These are phyloP conservation scores for Lepilemur ruficaudatus DNA, from an alignment of 2,797 vertebrate species.

Conservation along the genomic window DNA sequence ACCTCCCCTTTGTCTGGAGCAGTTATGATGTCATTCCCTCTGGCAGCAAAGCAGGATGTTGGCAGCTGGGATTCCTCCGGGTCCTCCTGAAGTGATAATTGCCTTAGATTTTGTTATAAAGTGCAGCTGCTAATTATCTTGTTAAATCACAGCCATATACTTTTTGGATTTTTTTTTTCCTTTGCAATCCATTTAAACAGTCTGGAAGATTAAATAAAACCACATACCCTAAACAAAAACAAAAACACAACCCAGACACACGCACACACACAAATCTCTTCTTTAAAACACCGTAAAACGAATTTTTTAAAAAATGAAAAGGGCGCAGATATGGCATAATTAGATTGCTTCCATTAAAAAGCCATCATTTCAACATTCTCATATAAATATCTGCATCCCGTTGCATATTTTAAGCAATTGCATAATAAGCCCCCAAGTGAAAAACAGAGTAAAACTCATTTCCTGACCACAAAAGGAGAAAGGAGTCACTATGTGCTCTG, in stretches of 20 bases:
- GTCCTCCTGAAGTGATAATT: constrained; percentile 81
- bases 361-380: constrained; percentile 81
- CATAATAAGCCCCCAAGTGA: constrained; percentile 72
- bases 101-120: constrained; percentile 81
- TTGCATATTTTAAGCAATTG: constrained; percentile 71
- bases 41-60: constrained; percentile 80
- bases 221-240: constrained; percentile 76
- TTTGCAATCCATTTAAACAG: constrained; percentile 77
- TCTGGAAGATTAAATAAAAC: constrained; percentile 78
- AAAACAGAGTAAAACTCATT: constrained; percentile 70
- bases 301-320: constrained; percentile 55
- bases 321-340: constrained; percentile 67
- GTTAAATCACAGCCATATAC: constrained; percentile 80
- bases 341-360: constrained; percentile 80
- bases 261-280: neutral
- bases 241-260: constrained; percentile 61
- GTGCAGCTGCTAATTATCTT: constrained; percentile 81
- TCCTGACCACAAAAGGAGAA: constrained; percentile 74
- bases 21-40: constrained; percentile 79
- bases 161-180: constrained; percentile 73
- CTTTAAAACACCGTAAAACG: constrained; percentile 62
- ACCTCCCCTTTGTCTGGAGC: constrained; percentile 74
- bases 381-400: constrained; percentile 77
- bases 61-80: constrained; percentile 80
- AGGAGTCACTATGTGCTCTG: constrained; percentile 71